Base-by-base conservation (phyloP, 92 coral and sea anemone species). In the Palythoa caribaeorum region DNA sequence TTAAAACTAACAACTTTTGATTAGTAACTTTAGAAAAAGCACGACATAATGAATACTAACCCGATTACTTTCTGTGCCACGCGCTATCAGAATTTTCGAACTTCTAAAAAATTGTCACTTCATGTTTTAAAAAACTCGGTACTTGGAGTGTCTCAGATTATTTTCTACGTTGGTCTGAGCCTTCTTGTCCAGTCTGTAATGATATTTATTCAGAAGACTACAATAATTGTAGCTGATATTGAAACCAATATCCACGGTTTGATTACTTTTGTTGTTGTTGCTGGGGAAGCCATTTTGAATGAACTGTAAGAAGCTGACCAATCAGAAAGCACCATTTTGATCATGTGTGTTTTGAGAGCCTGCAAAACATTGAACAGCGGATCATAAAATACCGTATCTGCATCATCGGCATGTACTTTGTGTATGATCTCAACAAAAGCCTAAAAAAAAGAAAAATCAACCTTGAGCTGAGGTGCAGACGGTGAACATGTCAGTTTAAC, bases 81-180 rank as follows among this genome's bases (percentile, higher is more conserved):
- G 81, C 66, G 60, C 66, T 54, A 1, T n/a, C 47, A 77, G 83
- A 77, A 77, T 77, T 21, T 13, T 37, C 68, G 75, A 70, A 70
- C 17, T 6, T 21, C n/a, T 36, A 36, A 2, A 14, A 14, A 36
- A 28, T 6, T 36, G 7, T 63, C 20, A 28, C 28, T 28, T 63
- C 70, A 17, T 5, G 37, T 1, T 14, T 36, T 47, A 12, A 2
- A 28, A 38, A 50, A 50, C 28, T 52, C 19, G 68, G 66, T 52
- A 38, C 35, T 52, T n/a, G 52, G 9, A 50, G 66, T 6, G 7
- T 53, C 17, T 76, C 94, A 78, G 84, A 91, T 91, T 68, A 87
- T 93, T 36, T 94, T 91, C 87, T 86, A 81, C 96, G 90, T 88
- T 50, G 73, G 81, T 15, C 20, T 36, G 1, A 37, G 66, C 21